These are phyloP conservation scores for Acleris literana DNA, from an alignment of 2,888 invertebrate species.

Conservation along the genomic window DNA sequence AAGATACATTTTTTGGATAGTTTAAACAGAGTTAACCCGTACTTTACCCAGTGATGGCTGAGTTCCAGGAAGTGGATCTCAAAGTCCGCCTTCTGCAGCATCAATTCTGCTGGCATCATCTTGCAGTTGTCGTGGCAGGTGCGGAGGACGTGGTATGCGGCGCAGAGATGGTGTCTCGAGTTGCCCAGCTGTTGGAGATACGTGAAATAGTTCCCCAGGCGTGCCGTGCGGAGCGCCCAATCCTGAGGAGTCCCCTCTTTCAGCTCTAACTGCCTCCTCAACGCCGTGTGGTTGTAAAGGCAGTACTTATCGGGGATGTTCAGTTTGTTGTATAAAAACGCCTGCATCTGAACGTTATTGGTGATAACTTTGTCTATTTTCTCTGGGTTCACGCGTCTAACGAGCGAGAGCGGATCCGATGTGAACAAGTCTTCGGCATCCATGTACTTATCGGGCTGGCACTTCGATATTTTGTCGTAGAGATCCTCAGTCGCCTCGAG, in stretches of 20 bases:
- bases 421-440: slow-evolving; percentile 83
- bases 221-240: slow-evolving; percentile 82
- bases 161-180: slow-evolving; percentile 87
- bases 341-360: slow-evolving; percentile 85
- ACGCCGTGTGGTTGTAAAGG: slow-evolving; percentile 80
- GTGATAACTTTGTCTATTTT: slow-evolving; percentile 84
- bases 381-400: slow-evolving; percentile 67
- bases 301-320: slow-evolving; percentile 80
- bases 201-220: slow-evolving; percentile 81
- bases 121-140: slow-evolving; percentile 81
- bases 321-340: slow-evolving; percentile 83
- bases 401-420: slow-evolving; percentile 54
- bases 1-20: slow-evolving; percentile 79
- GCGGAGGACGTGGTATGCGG: slow-evolving; percentile 82
- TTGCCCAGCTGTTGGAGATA: slow-evolving; percentile 68
- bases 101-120: slow-evolving; percentile 72
- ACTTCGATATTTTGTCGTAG: slow-evolving; percentile 67
- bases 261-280: slow-evolving; percentile 82
- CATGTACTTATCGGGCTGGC: slow-evolving; percentile 59
- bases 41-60: slow-evolving; percentile 85
- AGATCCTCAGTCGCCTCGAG: slow-evolving; percentile 77
- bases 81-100: slow-evolving; percentile 67
- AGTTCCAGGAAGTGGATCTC: slow-evolving; percentile 77
- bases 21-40: slow-evolving; percentile 83
- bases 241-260: slow-evolving; percentile 82